phyloP scores from a whole-genome alignment of 2,888 invertebrate genomes.

The Cheilosia vernalis region DNA sequence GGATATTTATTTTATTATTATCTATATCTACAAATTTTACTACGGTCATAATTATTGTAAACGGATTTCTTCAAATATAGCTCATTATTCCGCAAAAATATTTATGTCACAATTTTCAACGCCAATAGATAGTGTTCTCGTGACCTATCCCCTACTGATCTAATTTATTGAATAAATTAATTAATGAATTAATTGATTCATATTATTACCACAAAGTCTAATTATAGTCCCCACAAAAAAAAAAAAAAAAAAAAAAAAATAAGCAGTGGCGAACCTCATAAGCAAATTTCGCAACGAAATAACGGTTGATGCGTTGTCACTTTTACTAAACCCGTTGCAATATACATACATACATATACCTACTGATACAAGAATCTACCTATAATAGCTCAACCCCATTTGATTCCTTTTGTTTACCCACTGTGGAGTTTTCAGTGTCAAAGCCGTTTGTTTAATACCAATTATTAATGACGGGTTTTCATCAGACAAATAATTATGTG shows the following conservation, averaged over 20 bases:
- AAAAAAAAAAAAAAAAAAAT: neutral
- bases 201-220: conserved; percentile 1
- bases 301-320: conserved; percentile 15
- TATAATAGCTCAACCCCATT: too few species aligned
- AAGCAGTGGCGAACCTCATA: conserved; percentile 20
- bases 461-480: too few species aligned
- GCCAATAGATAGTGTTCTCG: conserved; percentile 12
- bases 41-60: too few species aligned
- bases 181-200: conserved; percentile 19
- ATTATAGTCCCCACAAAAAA: neutral
- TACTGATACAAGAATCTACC: too few species aligned
- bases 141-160: conserved; percentile 1
- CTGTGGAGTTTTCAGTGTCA: too few species aligned
- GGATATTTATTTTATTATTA: neutral
- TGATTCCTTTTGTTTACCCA: too few species aligned
- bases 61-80: too few species aligned
- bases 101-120: neutral
- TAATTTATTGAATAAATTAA: conserved; percentile 33
- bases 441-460: too few species aligned
- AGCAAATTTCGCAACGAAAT: conserved; percentile 31
- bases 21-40: too few species aligned
- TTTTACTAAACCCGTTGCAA: conserved; percentile 24
- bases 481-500: too few species aligned
- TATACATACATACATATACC: too few species aligned
- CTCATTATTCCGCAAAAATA: neutral